phyloP scores from a whole-genome alignment of 2,888 invertebrate species.

The Chrysolina oricalcia region DNA sequence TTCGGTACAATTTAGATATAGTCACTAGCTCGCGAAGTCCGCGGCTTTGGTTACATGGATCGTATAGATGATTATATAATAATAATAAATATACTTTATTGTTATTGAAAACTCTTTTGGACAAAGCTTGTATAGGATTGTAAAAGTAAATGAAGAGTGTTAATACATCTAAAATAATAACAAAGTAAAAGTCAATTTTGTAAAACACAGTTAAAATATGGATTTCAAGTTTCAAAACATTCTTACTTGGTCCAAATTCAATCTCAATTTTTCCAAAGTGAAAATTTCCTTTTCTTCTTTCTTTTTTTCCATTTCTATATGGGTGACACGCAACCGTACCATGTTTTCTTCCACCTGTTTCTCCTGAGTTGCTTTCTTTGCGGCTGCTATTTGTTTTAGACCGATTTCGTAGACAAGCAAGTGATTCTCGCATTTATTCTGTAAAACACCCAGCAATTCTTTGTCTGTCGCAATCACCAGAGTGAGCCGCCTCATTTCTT shows the following conservation, averaged over 20 bases:
- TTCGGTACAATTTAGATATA: too few relatives aligned
- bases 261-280: slow-evolving; percentile 79
- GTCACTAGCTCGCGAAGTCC: too few relatives aligned
- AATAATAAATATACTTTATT: too few relatives aligned
- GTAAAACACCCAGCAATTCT: slow-evolving; percentile 59
- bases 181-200: too few relatives aligned
- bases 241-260: slow-evolving; percentile 81
- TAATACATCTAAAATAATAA: too few relatives aligned
- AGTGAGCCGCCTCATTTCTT: slow-evolving; percentile 75
- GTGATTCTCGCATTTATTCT: slow-evolving; percentile 75
- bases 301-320: slow-evolving; percentile 78
- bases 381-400: slow-evolving; percentile 73
- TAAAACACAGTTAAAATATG: too few relatives aligned
- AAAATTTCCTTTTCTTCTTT: slow-evolving; percentile 79
- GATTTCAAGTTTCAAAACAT: background rate
- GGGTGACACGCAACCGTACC: slow-evolving; percentile 78
- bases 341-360: slow-evolving; percentile 79
- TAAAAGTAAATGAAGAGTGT: too few relatives aligned
- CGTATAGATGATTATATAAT: too few relatives aligned
- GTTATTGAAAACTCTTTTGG: too few relatives aligned
- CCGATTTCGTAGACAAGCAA: slow-evolving; percentile 76
- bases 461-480: slow-evolving; percentile 71
- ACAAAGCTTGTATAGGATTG: too few relatives aligned
- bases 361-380: slow-evolving; percentile 73
- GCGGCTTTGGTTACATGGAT: too few relatives aligned